Percentiles rank a stretch among this genome's conserved stretches.
Conservation (phyloP, 2,113 vertebrate genomes). For the Xyliphius kryptos region DNA sequence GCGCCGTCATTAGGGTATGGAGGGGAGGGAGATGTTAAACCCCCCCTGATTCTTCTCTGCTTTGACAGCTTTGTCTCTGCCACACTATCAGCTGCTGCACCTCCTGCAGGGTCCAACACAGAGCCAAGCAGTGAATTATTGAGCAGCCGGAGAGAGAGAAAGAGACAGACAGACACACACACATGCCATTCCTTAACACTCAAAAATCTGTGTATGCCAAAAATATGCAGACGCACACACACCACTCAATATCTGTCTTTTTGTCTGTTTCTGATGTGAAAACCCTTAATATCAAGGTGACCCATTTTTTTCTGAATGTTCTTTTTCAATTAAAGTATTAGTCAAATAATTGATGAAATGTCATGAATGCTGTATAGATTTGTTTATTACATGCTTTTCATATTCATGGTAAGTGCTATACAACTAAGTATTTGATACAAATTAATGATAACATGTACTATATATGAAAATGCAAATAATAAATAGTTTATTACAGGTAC, state of each 20-base stretch:
- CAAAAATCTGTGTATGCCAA: constrained; percentile 8
- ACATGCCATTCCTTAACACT: constrained; percentile 32
- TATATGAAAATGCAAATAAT: too few species aligned
- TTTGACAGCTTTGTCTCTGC: constrained; percentile 49
- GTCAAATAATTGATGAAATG: too few species aligned
- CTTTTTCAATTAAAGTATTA: too few species aligned
- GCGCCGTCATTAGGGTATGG: constrained; percentile 17
- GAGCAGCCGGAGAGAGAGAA: constrained; percentile 34
- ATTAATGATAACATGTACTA: too few species aligned
- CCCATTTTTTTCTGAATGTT: too few species aligned
- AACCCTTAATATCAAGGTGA: too few species aligned
- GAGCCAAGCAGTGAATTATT: constrained; percentile 44
- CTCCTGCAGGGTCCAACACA: constrained; percentile 34
- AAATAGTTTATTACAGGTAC: too few species aligned
- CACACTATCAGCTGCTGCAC: constrained; percentile 37
- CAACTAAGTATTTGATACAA: too few species aligned
- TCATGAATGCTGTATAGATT: too few species aligned
- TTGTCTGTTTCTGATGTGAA: background rate
- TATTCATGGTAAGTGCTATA: too few species aligned
- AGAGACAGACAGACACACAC: constrained; percentile 2
- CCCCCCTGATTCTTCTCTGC: constrained; percentile 43
- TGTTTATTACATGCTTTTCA: too few species aligned
- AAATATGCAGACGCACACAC: background rate
- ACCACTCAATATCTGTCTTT: background rate
- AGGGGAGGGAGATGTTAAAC: constrained; percentile 27